A percentile compares a stretch with the other conserved stretches of the same genome.
Conservation (phyloP, 64 coral and sea anemone genomes). For the Actinia equina region DNA sequence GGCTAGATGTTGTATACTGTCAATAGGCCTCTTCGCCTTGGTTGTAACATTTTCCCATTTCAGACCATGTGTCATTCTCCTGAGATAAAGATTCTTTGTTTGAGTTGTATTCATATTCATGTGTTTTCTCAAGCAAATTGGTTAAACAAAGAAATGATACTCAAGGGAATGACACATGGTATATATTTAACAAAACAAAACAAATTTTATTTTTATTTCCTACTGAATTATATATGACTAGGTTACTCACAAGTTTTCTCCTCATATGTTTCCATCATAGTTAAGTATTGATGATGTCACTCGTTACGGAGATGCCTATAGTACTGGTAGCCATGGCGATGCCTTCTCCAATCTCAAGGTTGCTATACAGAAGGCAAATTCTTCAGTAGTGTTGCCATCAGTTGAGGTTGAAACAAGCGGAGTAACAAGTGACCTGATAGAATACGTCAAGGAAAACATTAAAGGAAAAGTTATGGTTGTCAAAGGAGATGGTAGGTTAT, state of each 20-base stretch:
- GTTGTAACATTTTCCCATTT: too few species aligned
- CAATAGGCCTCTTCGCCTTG: too few species aligned
- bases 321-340: slow-evolving; percentile 1
- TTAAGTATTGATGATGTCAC: slow-evolving; percentile 83
- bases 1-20: not conserved
- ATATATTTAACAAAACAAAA: too few species aligned
- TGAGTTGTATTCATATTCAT: too few species aligned
- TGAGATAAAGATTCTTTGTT: too few species aligned
- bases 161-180: too few species aligned
- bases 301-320: slow-evolving; percentile 74
- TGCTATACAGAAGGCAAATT: slow-evolving; percentile 5
- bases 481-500: not conserved
- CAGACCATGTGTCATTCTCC: too few species aligned
- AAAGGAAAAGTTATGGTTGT: not conserved
- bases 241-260: too few species aligned
- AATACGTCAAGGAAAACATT: not conserved
- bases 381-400: not conserved
- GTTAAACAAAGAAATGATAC: too few species aligned
- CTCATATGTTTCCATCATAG: slow-evolving; percentile 15
- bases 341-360: not conserved
- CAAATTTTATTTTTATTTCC: too few species aligned
- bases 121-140: too few species aligned
- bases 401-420: not conserved
- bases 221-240: too few species aligned
- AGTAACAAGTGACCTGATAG: not conserved